Conservation (phyloP, 2,113 vertebrate species). For the Syngnathus typhle region DNA sequence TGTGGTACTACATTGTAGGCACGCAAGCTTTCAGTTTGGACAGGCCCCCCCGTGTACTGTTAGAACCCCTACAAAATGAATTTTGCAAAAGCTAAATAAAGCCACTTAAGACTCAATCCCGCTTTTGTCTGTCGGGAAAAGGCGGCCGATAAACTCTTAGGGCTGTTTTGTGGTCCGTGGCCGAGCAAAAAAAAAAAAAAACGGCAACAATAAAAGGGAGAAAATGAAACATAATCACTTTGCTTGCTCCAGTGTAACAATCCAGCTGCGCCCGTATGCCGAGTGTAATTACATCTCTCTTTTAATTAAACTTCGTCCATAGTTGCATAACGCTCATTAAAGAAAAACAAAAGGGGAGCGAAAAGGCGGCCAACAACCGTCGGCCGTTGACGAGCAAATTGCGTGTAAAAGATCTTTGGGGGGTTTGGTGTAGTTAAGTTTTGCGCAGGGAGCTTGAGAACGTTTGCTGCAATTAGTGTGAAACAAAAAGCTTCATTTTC, state of each 20-base stretch:
- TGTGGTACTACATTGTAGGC: too few relatives aligned
- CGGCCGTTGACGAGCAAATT: neutral
- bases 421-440: neutral
- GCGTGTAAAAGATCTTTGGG: neutral
- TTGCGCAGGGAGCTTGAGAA: neutral
- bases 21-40: too few relatives aligned
- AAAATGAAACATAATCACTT: neutral
- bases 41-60: too few relatives aligned
- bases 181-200: neutral
- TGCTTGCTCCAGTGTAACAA: neutral
- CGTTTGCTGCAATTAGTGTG: neutral
- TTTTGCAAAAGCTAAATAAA: too few relatives aligned
- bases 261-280: neutral
- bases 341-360: neutral
- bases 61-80: too few relatives aligned
- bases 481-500: neutral
- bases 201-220: neutral
- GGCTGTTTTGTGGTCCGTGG: neutral
- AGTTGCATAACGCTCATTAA: neutral
- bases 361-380: neutral
- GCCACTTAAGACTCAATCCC: too few relatives aligned
- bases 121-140: too few relatives aligned
- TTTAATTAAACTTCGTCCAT: slow-evolving; percentile 2
- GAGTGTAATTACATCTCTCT: neutral
- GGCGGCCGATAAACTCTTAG: neutral